Base-by-base conservation (phyloP, 2,888 invertebrate genomes). In the Cactoblastis cactorum region DNA sequence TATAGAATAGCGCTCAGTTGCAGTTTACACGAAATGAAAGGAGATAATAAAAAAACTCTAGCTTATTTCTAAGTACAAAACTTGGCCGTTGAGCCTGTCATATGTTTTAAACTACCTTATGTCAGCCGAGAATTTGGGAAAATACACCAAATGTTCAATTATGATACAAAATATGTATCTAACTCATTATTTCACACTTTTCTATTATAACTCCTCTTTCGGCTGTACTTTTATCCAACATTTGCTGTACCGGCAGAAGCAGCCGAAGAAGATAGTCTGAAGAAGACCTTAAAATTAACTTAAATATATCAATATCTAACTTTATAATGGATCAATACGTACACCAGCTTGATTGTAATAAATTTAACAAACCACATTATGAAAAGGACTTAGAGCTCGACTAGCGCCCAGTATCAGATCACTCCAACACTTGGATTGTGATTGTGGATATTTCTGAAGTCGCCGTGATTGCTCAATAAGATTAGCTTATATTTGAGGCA, bases 311-410 rank as follows among this genome's bases (percentile, higher is more conserved):
- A 45, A 50, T 56, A 28, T 3, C 8, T 28, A 55, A 51, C 33
- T 3, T 53, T 43, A 55, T 45, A 57, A 55, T 53, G 46, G 56
- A 59, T 59, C 51, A 57, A 63, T 55, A 61, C 55, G 53, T 61
- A 58, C 51, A 62, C 57, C 53, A 58, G 56, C 33, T 33, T 28
- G 33, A 19, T 35, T 33, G 39, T 56, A 57, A 57, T 56, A 58
- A 53, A 61, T 55, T 46, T 52, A 58, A 59, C 51, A 53, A 56
- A 59, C 55, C 57, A 63, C 47, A 56, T 65, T 63, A 66, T 60
- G 59, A 69, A 63, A 65, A 65, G 69, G 77, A 77, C 76, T 78
- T 77, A 77, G 75, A 72, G 62, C 61, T 71, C 66, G 75, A 77
- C 74, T 79, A 78, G 78, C 63, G 71, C 66, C 68, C 63, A 61